Evolutionary conservation across 2,888 invertebrate genomes (phyloP), one percentile per base, ranked within the genome.

Genomic region (Rotaria macrura): DNA sequence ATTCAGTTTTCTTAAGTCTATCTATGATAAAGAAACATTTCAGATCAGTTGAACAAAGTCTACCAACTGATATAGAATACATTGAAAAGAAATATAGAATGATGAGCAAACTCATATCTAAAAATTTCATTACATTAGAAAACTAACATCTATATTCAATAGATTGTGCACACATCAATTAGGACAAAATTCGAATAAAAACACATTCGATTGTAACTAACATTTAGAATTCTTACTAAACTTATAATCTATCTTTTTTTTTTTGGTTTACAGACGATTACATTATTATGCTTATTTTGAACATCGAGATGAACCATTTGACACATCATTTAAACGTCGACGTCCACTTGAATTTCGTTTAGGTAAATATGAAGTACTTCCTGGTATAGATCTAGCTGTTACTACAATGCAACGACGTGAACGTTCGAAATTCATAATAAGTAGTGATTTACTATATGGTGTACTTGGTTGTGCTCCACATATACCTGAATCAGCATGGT

Each of bases 341-440:
- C 93, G 92, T 85, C 91, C 88, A 38, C 85, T 83, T 34, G 87
- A 87, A 85, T 88, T 85, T 49, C 83, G 83, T 65, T 29, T 86
- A 23, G 86, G 85, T 29, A 72, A 55, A 34, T n/a, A 10, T 87
- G 84, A 86, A 87, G 88, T 88, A 86, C 85, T 87, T 14, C 84
- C 86, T 20, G 88, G 88, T n/a, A 72, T 88, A 29, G 87, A 87
- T 34, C 14, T 88, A 29, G 88, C 87, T 25, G 85, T 88, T 17
- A 29, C 91, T 85, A 93, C 94, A 0, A 96, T 96, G 96, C 91
- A 92, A 88, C 93, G 94, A n/a, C 93, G 93, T 79, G 96, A 96
- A 91, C 92, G 93, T 87, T 92, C 96, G 0, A 92, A 94, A 85
- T 95, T 96, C 90, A 90, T 95, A 0, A 92, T 96, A 43, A 92